Evolutionary conservation across 2,113 vertebrate genomes (phyloP), one percentile per base, ranked within the genome.

Genomic region (Ceyx melanurus): DNA sequence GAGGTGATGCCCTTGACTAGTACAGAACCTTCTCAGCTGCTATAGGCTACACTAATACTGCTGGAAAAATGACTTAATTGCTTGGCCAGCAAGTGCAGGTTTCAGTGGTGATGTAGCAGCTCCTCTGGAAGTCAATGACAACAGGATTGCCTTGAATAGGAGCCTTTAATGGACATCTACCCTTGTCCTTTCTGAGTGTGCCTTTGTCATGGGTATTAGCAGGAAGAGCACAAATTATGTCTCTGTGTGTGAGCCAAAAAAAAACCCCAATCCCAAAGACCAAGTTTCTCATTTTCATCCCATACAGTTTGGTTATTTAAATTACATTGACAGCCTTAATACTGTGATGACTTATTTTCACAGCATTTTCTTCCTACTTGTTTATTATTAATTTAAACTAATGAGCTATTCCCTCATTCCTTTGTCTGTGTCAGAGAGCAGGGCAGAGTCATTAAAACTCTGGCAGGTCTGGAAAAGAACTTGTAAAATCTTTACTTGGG

Each of bases 401-500:
- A 80, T 86, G 90, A 94, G 48, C 86, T 94, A 43, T 90, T 94
- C 89, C 88, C 96, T 45, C 90, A 66, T 91, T 82, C 79, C 78
- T 93, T 96, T 86, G 79, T 95, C 78, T 13, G 12, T 60, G 48
- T 92, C 82, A 94, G 90, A 88, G 83, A 93, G 84, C 87, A 65
- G 93, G 82, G 89, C 77, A 87, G 90, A 94, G 84, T 91, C 45
- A 45, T 88, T 94, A 58, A 92, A 96, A 90, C 83, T 86, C 66
- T 16, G 40, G 53, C 26, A 57, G 76, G 72, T 95, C 85, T 94
- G 83, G 66, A 96, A 89, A 91, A 58, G 64, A 90, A 79, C 88
- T 96, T 94, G 65, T 94, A 65, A 95, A 94, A 89, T 51, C 95
- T 88, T 93, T 67, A 35, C 90, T 94, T 71, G 96, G 95, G 95